Base-by-base conservation (phyloP, 53 echinoderm and acorn worm genomes). In the Holothuria scabra region DNA sequence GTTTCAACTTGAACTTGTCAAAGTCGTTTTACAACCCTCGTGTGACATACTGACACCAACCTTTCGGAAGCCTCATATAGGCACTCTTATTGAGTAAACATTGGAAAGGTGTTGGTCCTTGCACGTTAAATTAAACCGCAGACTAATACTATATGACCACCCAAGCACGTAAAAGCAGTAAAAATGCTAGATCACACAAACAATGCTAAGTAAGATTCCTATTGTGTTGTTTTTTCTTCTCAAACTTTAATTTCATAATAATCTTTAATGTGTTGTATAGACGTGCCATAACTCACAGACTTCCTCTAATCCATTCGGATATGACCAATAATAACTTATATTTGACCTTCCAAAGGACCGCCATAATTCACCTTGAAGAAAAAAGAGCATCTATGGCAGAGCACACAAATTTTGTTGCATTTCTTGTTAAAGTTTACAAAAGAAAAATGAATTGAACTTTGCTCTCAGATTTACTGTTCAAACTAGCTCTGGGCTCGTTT, bases 221-320 rank as follows among this genome's bases (percentile, higher is more conserved):
- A 52, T 52, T 52, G 14, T 52, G 52, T 52, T 52, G 52, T 52
- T 52, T 52, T 52, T 52, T 38, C 25, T 72, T 48, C 48, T 72
- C 44, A 72, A 72, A 48, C 72, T 72, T 72, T 72, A 72, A 72
- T 72, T 72, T 72, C 46, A 72, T 46, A 72, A 72, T 72, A 72
- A 72, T 72, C 72, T 72, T 72, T 72, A 48, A 72, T 72, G 72
- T 72, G 25, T 72, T 72, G 72, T 72, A 72, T 72, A 46, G 72
- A 72, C 72, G 48, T 72, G 48, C 48, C 72, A 72, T 72, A 72
- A 72, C 72, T 72, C 72, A 72, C 72, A 21, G 28, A 72, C 48
- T 46, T 48, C 72, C 72, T 72, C 48, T 72, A 72, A 72, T 72
- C 44, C 49, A 72, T 48, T 72, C 44, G 24, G 46, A 44, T 13